Conservation (phyloP, 35 echinoderm and acorn worm species). For the Stichopus chloronotus region DNA sequence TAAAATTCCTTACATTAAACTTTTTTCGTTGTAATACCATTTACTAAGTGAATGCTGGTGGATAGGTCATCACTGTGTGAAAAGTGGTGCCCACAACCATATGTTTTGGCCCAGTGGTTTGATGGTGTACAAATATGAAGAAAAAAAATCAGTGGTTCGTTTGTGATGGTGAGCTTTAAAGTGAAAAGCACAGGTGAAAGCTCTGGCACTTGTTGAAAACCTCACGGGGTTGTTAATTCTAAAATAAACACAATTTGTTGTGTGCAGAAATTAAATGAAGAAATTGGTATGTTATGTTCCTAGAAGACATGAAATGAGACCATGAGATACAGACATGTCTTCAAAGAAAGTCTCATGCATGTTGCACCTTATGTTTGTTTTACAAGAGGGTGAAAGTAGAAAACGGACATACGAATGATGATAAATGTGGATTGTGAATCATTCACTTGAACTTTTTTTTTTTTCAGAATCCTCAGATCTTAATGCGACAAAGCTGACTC, state of each 20-base stretch:
- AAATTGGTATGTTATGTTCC: not conserved
- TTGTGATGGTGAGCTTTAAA: not conserved
- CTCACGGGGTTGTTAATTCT: not conserved
- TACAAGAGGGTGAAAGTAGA: not conserved
- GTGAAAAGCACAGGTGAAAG: not conserved
- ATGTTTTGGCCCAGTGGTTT: not conserved
- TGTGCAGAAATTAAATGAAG: not conserved
- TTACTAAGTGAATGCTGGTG: not conserved
- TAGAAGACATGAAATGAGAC: slow-evolving; percentile 2
- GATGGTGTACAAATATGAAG: not conserved
- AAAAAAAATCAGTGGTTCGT: not conserved
- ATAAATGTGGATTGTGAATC: not conserved
- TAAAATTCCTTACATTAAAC: not conserved
- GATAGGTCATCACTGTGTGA: not conserved
- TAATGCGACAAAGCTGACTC: not conserved
- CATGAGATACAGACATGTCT: slow-evolving; percentile 7
- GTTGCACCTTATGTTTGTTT: not conserved
- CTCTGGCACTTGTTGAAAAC: slow-evolving; percentile 9
- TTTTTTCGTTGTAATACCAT: not conserved
- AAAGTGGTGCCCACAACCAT: not conserved
- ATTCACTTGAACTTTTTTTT: not conserved
- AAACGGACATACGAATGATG: not conserved
- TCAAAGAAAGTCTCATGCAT: slow-evolving; percentile 1
- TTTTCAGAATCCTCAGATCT: not conserved
- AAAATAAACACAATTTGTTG: slow-evolving; percentile 1